phyloP scores from a whole-genome alignment of 2,888 invertebrate genomes.

The Epinotia demarniana region DNA sequence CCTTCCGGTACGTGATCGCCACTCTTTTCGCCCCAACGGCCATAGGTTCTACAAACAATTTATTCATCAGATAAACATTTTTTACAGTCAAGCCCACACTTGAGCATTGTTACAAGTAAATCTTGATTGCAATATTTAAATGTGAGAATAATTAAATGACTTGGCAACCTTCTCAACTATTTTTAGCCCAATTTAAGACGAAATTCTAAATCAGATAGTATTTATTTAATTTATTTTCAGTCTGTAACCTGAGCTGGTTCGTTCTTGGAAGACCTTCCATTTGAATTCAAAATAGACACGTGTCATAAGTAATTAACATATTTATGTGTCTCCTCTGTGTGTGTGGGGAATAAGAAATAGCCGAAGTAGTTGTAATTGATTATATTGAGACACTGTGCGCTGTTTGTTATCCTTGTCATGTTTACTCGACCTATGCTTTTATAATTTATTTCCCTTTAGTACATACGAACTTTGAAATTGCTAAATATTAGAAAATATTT shows the following conservation, averaged over 20 bases:
- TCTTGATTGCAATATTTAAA: constrained; percentile 57
- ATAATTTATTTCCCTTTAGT: not conserved
- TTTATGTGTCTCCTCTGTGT: constrained; percentile 13
- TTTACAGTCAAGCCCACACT: constrained; percentile 56
- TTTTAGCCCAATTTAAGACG: constrained; percentile 23
- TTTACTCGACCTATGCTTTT: not conserved
- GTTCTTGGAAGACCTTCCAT: constrained; percentile 30
- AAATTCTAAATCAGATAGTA: constrained; percentile 20
- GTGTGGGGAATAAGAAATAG: constrained; percentile 29
- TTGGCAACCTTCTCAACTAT: constrained; percentile 30
- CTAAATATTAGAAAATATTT: no score
- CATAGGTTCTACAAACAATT: no score
- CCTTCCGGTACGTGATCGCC: no score
- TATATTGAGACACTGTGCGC: constrained; percentile 8
- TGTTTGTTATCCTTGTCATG: not conserved
- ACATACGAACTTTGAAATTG: not conserved
- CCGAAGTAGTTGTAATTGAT: constrained; percentile 20
- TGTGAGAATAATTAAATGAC: constrained; percentile 50
- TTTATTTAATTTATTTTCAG: constrained; percentile 22
- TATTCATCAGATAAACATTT: constrained; percentile 57
- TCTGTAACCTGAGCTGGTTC: constrained; percentile 16
- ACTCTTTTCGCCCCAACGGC: no score
- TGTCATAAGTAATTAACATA: constrained; percentile 38
- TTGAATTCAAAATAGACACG: constrained; percentile 30
- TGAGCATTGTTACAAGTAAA: constrained; percentile 60